Base-by-base conservation (phyloP, 2,113 vertebrate species). In the Cottus gobio region DNA sequence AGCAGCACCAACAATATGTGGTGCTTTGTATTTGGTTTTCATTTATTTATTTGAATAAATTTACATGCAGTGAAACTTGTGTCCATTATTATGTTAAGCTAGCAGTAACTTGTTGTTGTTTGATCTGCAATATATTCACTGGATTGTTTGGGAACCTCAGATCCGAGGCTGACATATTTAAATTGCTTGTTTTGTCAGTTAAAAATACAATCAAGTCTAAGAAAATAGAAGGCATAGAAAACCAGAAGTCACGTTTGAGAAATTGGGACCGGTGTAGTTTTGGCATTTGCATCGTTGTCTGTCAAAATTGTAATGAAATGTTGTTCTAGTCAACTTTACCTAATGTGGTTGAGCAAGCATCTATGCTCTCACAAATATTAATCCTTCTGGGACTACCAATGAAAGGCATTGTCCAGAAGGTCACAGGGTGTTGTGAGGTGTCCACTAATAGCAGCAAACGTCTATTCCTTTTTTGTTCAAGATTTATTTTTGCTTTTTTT, bases 401-500 rank as follows among this genome's bases (percentile, higher is more conserved):
- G 5, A 20, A 24, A 44, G 26, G 10, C 13, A 62, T 15, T 28
- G 46, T 28, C 3, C 7, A 26, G 31, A 72, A 1, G 2, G 24
- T 37, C 7, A 22, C 34, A 39, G 16, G 30, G 8, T 63, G 42
- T 30, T 36, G 22, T 15, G 5, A 11, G 2, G 13, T 28, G 7
- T 54, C 5, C 61, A 64, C 12, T 16, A 16, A 64, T 26, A 16
- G 3, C 37, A 65, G 36, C 4, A 5, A 54, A 42, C 1, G 2
- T 11, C 8, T 18, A 28, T 26, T 50, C 2, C 1, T 20, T 22
- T 66, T 72, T 64, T 26, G 46, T 50, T 57, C 56, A 79, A 82
- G 46, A 68, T 85, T 92, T 74, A 89, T 90, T 91, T 91, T 86
- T 77, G 13, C n/a, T 75, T 77, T 68, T 78, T 78, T 89, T 62